Evolutionary conservation across 2,113 vertebrate genomes (phyloP).

Genomic region (Grammomys surdaster): DNA sequence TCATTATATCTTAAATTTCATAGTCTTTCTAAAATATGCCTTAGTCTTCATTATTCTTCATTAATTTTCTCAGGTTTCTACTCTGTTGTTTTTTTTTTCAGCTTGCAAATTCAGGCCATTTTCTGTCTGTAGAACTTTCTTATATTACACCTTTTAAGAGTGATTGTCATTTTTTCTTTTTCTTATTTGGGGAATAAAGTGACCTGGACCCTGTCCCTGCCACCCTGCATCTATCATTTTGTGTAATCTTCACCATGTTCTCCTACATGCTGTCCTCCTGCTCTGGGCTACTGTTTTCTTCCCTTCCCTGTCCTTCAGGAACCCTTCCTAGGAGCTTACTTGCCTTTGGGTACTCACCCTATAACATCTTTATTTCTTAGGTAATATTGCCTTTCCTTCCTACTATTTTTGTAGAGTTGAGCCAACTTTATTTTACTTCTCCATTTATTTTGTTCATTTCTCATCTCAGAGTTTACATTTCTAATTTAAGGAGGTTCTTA

Average conservation of each 20-base stretch:
- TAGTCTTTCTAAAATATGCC: neutral
- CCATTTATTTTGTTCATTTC: constrained; percentile 24
- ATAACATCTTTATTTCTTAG: constrained; percentile 50
- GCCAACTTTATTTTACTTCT: constrained; percentile 48
- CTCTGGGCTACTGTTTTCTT: neutral
- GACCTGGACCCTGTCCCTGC: neutral
- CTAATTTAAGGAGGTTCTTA: constrained; percentile 47
- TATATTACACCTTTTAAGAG: constrained; percentile 9
- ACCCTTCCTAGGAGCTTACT: neutral
- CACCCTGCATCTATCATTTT: neutral
- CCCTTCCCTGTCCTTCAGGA: neutral
- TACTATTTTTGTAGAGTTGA: constrained; percentile 17
- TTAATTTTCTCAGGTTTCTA: neutral
- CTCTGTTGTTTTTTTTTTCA: neutral
- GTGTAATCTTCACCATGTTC: neutral
- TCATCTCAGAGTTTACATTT: constrained; percentile 54
- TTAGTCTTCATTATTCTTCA: constrained; percentile 15
- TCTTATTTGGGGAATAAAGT: neutral
- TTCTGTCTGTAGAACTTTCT: neutral
- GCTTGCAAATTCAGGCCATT: neutral
- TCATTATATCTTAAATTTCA: constrained; percentile 11
- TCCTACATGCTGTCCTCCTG: constrained; percentile 14
- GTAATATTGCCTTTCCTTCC: neutral
- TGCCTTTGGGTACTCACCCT: neutral
- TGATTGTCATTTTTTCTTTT: neutral